Base-by-base conservation (phyloP, 1,140 invertebrate species). In the Bombus balteatus region DNA sequence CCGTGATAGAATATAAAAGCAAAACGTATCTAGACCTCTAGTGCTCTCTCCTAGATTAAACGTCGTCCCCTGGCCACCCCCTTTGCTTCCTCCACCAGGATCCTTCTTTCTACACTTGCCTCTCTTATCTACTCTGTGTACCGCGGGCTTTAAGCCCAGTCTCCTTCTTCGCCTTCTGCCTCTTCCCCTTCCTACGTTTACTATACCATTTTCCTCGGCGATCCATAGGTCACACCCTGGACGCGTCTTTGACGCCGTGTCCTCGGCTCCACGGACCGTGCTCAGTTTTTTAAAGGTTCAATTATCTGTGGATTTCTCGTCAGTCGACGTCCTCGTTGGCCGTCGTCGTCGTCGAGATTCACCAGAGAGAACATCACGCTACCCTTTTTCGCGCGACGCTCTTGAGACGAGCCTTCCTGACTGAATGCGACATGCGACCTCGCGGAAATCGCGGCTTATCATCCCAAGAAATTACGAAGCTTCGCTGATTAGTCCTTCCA, bases 31-130 rank as follows among this genome's bases (percentile, higher is more conserved):
- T 76, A 85, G 79, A 89, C 86, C 84, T 87, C 82, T 86, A 77
- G 77, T 89, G 92, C 93, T 94, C 86, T 94, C 89, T 92, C 86
- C 88, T 93, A 93, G 91, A 94, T 94, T 94, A 94, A 94, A 93
- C 88, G 89, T 90, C 88, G 86, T 25, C 65, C 85, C 72, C 57
- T 34, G 25, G 34, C 32, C n/a, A 32, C 66, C 66, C 70, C 65
- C 62, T 6, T 8, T 12, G n/a, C 9, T 43, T 6, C 32, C 28
- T 15, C 47, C 66, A 39, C 15, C 76, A 59, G 74, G 70, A 72
- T 86, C 39, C 83, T 86, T 81, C 77, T 91, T 88, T 72, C 53
- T 83, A 84, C 66, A 65, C 75, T 18, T 59, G 62, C 57, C 73
- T 57, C 78, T 76, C 78, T 88, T 83, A 85, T 85, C 83, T 86